phyloP scores from a whole-genome alignment of 2,113 vertebrate species.

The Brienomyrus longianalis region DNA sequence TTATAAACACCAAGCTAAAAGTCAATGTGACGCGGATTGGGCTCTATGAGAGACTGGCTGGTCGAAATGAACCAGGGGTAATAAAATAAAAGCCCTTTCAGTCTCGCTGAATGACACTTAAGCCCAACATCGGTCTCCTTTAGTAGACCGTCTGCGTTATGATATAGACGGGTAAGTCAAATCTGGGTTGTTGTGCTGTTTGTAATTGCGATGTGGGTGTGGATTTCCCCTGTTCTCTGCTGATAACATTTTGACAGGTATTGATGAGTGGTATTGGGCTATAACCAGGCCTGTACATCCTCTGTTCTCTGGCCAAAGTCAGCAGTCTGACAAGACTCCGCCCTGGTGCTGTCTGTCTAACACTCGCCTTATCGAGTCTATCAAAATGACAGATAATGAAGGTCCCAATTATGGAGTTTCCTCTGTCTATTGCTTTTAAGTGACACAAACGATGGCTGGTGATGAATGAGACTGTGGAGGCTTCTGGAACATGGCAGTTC shows the following conservation, averaged over 20 bases:
- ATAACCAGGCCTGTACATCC: background rate
- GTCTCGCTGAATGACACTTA: background rate
- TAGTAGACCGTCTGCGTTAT: background rate
- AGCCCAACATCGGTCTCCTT: background rate
- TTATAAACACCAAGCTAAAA: background rate
- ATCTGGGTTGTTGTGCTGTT: background rate
- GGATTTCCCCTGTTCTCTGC: background rate
- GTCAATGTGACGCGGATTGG: background rate
- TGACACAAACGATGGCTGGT: background rate
- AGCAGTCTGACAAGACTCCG: background rate
- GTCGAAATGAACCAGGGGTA: background rate
- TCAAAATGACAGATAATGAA: conserved; percentile 6
- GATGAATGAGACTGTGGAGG: background rate
- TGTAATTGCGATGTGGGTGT: background rate
- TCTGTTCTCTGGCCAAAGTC: background rate
- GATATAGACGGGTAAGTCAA: background rate
- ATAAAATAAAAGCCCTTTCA: background rate
- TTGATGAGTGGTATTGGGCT: background rate
- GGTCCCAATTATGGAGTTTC: background rate
- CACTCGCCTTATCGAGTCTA: background rate
- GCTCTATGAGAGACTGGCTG: background rate
- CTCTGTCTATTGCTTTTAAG: background rate
- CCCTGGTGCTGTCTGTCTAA: background rate
- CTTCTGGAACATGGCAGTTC: background rate
- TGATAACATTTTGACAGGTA: background rate